A percentile compares a stretch with the other conserved stretches of the same genome.
phyloP scores from a whole-genome alignment of 2,113 vertebrate species.

The Petrocephalus zakoni region DNA sequence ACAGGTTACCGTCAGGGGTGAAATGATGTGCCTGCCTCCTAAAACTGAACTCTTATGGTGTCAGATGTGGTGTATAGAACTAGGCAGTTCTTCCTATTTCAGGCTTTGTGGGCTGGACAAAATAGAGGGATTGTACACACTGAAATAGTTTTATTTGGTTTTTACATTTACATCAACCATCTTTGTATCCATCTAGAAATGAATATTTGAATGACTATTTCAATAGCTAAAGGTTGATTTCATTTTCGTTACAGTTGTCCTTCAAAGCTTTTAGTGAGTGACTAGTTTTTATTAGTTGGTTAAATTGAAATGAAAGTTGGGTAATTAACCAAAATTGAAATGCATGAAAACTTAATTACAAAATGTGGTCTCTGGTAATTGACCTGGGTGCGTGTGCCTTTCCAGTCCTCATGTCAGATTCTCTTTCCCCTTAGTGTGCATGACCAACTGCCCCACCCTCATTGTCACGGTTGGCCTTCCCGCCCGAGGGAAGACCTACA shows the following conservation, averaged over 20 bases:
- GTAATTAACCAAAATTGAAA: not conserved
- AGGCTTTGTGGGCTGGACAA: not conserved
- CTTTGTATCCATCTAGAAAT: not conserved
- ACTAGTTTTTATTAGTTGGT: not conserved
- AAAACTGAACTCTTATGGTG: not conserved
- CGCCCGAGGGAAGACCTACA: constrained; percentile 94
- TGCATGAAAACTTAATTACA: too few species aligned
- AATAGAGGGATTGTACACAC: not conserved
- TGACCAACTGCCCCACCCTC: constrained; percentile 95
- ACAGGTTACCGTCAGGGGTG: not conserved
- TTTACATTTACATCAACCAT: not conserved
- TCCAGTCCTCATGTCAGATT: not conserved
- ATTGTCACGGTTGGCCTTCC: constrained; percentile 96
- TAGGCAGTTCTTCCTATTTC: not conserved
- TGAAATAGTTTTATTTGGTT: not conserved
- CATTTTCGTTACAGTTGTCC: not conserved
- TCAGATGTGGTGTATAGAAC: not conserved
- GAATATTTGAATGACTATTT: not conserved
- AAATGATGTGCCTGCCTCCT: not conserved
- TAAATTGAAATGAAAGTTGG: not conserved
- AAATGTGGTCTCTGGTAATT: not conserved
- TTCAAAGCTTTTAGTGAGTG: not conserved
- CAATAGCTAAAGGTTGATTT: not conserved
- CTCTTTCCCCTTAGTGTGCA: constrained; percentile 71
- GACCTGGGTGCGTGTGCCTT: not conserved